These are phyloP conservation scores for Smittia sp. DNA, from an alignment of 2,888 invertebrate species.

Conservation along the genomic window DNA sequence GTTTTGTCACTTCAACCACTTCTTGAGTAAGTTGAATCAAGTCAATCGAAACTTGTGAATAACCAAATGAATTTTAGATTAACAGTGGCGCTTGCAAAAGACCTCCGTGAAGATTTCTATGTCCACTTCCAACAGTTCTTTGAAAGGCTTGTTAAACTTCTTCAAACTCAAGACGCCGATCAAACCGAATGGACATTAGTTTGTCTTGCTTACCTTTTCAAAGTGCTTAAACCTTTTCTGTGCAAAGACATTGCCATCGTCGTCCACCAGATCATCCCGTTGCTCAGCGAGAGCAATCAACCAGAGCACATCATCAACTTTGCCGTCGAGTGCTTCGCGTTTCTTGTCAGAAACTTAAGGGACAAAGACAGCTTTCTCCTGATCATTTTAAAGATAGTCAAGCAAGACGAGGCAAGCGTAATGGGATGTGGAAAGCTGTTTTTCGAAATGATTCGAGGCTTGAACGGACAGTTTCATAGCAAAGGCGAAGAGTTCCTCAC, in stretches of 20 bases:
- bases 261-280: constrained; percentile 68
- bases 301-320: constrained; percentile 86
- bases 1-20: constrained; percentile 74
- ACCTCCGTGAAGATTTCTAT: constrained; percentile 86
- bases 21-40: constrained; percentile 70
- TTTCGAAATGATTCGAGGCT: constrained; percentile 84
- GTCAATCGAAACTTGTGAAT: constrained; percentile 40
- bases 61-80: constrained; percentile 71
- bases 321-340: constrained; percentile 95
- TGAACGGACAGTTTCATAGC: constrained; percentile 81
- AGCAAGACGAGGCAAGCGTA: constrained; percentile 70
- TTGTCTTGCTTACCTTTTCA: constrained; percentile 85
- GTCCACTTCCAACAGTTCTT: constrained; percentile 77
- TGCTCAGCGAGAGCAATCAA: constrained; percentile 69
- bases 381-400: constrained; percentile 65
- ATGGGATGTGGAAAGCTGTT: constrained; percentile 81
- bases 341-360: constrained; percentile 83
- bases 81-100: constrained; percentile 79
- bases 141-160: constrained; percentile 65
- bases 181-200: constrained; percentile 82
- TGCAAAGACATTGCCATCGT: constrained; percentile 74
- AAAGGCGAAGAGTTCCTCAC: constrained; percentile 70
- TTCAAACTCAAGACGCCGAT: constrained; percentile 76
- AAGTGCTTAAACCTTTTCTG: constrained; percentile 79
- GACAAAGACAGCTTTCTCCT: constrained; percentile 73